Percentiles rank a stretch among this genome's conserved stretches.
These are phyloP conservation scores for Limnephilus rhombicus DNA, from an alignment of 2,888 invertebrate species.

Conservation along the genomic window DNA sequence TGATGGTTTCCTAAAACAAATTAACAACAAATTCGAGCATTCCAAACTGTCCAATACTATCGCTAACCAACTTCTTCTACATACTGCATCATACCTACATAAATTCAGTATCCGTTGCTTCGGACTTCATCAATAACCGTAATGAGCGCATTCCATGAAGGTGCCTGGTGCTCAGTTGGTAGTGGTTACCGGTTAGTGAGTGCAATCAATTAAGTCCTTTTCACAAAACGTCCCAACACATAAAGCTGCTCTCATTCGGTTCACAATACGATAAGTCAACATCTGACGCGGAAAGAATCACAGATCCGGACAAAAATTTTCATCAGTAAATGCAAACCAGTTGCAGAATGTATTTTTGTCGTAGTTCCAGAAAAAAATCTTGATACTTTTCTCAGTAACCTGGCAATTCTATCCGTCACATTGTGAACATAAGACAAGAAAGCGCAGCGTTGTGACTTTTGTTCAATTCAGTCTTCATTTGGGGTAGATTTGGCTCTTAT, in stretches of 20 bases:
- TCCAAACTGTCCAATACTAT: no score
- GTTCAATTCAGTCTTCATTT: no score
- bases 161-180: not conserved
- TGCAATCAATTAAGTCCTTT: conserved; percentile 23
- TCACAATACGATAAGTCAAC: not conserved
- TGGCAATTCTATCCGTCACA: no score
- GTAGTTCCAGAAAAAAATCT: no score
- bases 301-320: not conserved
- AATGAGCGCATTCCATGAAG: not conserved
- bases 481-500: no score
- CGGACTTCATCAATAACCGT: conserved; percentile 19
- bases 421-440: no score
- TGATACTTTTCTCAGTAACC: no score
- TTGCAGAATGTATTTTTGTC: no score
- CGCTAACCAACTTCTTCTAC: no score
- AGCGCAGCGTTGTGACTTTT: no score
- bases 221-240: conserved; percentile 9
- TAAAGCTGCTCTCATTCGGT: not conserved
- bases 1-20: not conserved
- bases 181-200: not conserved
- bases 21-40: not conserved
- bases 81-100: not conserved
- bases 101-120: not conserved
- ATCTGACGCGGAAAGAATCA: not conserved
- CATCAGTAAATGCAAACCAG: not conserved